Evolutionary conservation across 2,797 vertebrate genomes (phyloP), one percentile per base, ranked within the genome.

Genomic region (Limosa lapponica): DNA sequence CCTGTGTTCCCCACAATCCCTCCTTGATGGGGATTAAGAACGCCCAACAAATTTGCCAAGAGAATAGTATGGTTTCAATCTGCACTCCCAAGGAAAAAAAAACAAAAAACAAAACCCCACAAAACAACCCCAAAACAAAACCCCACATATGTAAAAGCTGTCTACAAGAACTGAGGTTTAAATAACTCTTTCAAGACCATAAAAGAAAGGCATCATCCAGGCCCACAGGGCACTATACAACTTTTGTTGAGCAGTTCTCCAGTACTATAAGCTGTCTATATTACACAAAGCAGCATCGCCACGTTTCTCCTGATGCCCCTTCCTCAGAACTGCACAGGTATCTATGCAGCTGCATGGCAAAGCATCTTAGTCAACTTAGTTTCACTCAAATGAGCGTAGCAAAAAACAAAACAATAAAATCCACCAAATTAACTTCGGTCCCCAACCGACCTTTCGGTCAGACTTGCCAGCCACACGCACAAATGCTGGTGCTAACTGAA

Each of bases 311-410:
- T 12, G 27, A 77, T 2, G 19, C 16, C 16, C 44, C n/a, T 37
- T 78, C 49, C 39, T 51, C 51, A 41, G 46, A 48, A 48, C 30
- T 3, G 23, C 58, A 28, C 23, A 41, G 23, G 24, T 22, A 23
- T 13, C 78, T 24, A 2, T 2, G 12, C 0, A 49, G 34, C 12
- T n/a, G 15, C 7, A 0, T 19, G 27, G 10, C 39, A 59, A 71
- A 86, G 22, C 12, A 27, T 41, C 25, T n/a, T 18, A 19, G 30
- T 48, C 37, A 86, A 52, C 13, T 5, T 5, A 28, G 15, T 19
- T 73, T 16, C 74, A 46, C 27, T 25, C 28, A 37, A 28, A 28
- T 3, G 19, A 67, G 3, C 24, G n/a, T 22, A 27, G 24, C 22
- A 71, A 79, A 71, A 79, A 91, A 22, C 23, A 52, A 34, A 52